Evolutionary conservation across 2,888 invertebrate species (phyloP).

Genomic region (Perdita meconis): DNA sequence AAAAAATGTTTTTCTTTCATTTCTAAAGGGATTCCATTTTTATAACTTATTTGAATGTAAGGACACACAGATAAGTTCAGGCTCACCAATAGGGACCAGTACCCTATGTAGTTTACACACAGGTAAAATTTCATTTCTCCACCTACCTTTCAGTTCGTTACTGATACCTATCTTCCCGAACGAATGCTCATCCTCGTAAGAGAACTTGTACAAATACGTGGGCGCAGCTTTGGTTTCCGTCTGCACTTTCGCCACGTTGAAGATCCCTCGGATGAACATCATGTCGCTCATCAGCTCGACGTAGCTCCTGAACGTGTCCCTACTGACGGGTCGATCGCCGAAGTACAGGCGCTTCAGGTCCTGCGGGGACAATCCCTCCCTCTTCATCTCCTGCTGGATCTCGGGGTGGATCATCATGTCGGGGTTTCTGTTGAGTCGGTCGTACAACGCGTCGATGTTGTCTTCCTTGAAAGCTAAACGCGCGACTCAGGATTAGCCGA

Average conservation of each 20-base stretch:
- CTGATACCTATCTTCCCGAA: conserved; percentile 56
- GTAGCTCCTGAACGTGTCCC: conserved; percentile 60
- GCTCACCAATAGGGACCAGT: too few species aligned
- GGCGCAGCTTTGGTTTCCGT: conserved; percentile 30
- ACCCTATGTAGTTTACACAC: too few species aligned
- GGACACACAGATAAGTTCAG: too few species aligned
- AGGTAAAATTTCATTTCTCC: too few species aligned
- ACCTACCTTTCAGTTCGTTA: conserved; percentile 71
- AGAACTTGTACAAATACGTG: conserved; percentile 78
- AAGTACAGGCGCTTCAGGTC: conserved; percentile 74
- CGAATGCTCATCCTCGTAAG: conserved; percentile 69
- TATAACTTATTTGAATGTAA: too few species aligned
- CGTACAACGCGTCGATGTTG: background rate
- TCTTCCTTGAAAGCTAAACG: background rate
- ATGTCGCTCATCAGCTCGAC: conserved; percentile 69
- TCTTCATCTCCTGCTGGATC: background rate
- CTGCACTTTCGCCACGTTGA: conserved; percentile 70
- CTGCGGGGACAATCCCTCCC: conserved; percentile 44
- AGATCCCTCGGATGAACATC: conserved; percentile 70
- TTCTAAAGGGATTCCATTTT: too few species aligned
- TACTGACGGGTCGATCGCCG: conserved; percentile 59
- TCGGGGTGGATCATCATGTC: conserved; percentile 29
- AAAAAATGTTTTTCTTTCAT: too few species aligned
- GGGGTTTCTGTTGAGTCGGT: conserved; percentile 59
- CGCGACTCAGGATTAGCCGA: too few species aligned